These are phyloP conservation scores for Lutra lutra DNA, from an alignment of 2,797 vertebrate genomes.

Conservation along the genomic window DNA sequence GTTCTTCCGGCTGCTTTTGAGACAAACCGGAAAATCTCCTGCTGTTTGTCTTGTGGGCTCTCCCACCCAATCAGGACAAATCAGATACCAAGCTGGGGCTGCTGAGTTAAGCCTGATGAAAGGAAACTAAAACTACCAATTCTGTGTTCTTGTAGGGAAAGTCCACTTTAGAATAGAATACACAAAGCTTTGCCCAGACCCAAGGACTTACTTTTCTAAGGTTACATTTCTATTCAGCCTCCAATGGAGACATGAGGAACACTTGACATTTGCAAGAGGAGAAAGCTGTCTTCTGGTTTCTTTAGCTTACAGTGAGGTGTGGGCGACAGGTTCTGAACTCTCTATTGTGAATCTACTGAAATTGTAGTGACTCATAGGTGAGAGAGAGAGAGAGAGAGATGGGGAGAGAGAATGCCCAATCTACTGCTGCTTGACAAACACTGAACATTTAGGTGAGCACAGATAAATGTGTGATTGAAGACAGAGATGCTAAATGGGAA, in stretches of 20 bases:
- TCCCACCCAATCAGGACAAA: not conserved
- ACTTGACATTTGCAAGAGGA: slow-evolving; percentile 85
- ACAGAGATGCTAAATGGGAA: slow-evolving; percentile 79
- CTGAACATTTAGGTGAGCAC: slow-evolving; percentile 80
- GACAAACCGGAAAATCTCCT: not conserved
- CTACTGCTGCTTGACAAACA: slow-evolving; percentile 80
- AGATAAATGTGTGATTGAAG: slow-evolving; percentile 80
- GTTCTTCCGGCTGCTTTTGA: not conserved
- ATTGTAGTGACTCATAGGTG: slow-evolving; percentile 85
- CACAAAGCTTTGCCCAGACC: slow-evolving; percentile 15
- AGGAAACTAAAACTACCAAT: not conserved
- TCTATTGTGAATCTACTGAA: slow-evolving; percentile 82
- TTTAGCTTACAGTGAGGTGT: slow-evolving; percentile 79
- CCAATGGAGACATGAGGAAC: slow-evolving; percentile 71
- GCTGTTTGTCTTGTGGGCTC: not conserved
- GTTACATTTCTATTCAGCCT: slow-evolving; percentile 56
- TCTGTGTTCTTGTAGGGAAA: not conserved
- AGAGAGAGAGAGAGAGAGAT: not conserved
- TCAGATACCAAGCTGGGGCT: not conserved
- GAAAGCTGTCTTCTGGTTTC: slow-evolving; percentile 83
- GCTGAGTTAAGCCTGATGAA: not conserved
- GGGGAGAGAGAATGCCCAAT: not conserved
- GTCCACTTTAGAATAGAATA: not conserved
- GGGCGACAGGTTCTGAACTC: slow-evolving; percentile 84
- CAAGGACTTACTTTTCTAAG: slow-evolving; percentile 38